phyloP scores from a whole-genome alignment of 2,888 invertebrate species.

The Agapostemon virescens region DNA sequence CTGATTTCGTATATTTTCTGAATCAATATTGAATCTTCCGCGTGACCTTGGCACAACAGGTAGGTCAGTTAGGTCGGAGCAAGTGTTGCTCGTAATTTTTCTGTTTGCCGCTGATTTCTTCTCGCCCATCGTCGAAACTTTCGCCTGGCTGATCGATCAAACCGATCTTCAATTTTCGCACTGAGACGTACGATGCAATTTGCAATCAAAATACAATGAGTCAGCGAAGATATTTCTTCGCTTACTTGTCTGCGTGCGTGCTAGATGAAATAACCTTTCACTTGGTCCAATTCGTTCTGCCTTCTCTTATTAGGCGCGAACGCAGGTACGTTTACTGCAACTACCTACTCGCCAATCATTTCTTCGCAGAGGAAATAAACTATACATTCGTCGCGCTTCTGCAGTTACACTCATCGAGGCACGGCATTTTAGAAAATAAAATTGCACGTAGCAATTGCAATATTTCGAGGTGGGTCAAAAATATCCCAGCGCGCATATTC shows the following conservation, averaged over 20 bases:
- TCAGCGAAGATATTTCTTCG: conserved; percentile 47
- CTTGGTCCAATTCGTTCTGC: background rate
- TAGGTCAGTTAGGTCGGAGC: conserved; percentile 64
- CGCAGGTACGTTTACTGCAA: background rate
- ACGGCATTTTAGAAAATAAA: too few species aligned
- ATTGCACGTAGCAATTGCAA: too few species aligned
- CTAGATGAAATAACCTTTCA: conserved; percentile 19
- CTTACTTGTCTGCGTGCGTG: conserved; percentile 11
- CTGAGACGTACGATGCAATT: background rate
- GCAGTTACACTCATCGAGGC: too few species aligned
- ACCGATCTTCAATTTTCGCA: conserved; percentile 34
- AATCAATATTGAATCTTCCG: conserved; percentile 76
- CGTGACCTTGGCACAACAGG: conserved; percentile 72
- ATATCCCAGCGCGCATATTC: too few species aligned
- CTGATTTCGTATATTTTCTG: conserved; percentile 78
- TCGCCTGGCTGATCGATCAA: conserved; percentile 40
- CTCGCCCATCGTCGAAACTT: conserved; percentile 28
- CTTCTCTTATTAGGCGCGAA: background rate
- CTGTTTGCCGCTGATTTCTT: conserved; percentile 32
- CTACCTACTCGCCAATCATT: background rate
- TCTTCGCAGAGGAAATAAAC: background rate
- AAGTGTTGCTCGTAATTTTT: conserved; percentile 49
- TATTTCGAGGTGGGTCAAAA: too few species aligned
- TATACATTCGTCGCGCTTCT: background rate
- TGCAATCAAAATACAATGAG: conserved; percentile 32